phyloP scores from a whole-genome alignment of 37 sponge, comb jelly and placozoan species.

The Haliclona indistincta region DNA sequence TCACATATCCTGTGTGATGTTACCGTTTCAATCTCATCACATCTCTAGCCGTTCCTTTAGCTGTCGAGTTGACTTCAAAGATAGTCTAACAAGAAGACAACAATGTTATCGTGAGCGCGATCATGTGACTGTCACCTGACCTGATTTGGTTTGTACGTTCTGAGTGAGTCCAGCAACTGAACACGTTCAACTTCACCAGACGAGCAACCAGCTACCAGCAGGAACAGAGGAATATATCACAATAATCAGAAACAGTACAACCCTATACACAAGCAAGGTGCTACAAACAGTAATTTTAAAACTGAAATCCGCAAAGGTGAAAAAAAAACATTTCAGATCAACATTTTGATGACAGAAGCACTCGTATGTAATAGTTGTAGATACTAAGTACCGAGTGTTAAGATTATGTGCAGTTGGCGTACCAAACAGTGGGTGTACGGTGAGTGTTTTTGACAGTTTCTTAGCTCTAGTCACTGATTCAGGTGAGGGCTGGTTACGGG shows the following conservation, averaged over 20 bases:
- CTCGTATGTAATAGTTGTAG: too few species aligned
- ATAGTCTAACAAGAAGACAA: slow-evolving; percentile 49
- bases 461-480: slow-evolving; percentile 77
- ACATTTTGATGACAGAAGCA: too few species aligned
- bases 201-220: slow-evolving; percentile 17
- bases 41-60: slow-evolving; percentile 43
- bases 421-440: slow-evolving; percentile 72
- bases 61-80: slow-evolving; percentile 60
- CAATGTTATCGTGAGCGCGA: neutral
- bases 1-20: neutral
- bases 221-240: neutral
- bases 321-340: neutral
- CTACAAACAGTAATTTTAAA: neutral
- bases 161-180: slow-evolving; percentile 43
- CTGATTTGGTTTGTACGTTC: slow-evolving; percentile 56
- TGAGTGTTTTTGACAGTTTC: slow-evolving; percentile 47
- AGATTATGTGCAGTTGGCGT: neutral
- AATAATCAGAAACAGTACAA: neutral
- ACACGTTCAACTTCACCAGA: slow-evolving; percentile 17
- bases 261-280: slow-evolving; percentile 14
- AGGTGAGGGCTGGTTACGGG: slow-evolving; percentile 62
- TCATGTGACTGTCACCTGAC: slow-evolving; percentile 10
- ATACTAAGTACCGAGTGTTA: neutral
- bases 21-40: slow-evolving; percentile 72
- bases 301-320: neutral